Evolutionary conservation across 2,888 invertebrate genomes (phyloP).

Genomic region (Drosophila engyochracea): DNA sequence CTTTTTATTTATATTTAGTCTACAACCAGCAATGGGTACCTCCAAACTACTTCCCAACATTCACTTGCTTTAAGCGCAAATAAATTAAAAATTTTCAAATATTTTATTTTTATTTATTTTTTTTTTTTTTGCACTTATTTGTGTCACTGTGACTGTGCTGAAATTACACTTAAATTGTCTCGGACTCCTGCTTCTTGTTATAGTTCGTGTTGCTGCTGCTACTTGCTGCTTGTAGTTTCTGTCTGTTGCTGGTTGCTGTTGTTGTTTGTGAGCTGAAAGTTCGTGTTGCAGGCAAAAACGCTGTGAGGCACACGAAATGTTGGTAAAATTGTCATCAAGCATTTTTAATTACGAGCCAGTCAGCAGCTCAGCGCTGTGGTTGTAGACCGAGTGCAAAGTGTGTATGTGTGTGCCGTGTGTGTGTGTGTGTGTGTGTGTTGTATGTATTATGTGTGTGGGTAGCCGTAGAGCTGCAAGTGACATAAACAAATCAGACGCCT

Average conservation of each 20-base stretch:
- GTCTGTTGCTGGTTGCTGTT: constrained; percentile 22
- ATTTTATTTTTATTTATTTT: too few relatives aligned
- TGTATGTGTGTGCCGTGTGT: constrained; percentile 7
- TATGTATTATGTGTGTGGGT: constrained; percentile 58
- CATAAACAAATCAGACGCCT: constrained; percentile 82
- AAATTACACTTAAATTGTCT: constrained; percentile 44
- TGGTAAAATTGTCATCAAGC: constrained; percentile 79
- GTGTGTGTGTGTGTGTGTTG: constrained; percentile 5
- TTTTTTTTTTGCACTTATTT: neutral
- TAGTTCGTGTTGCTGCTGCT: constrained; percentile 9
- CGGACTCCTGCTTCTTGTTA: constrained; percentile 23
- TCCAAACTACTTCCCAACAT: neutral
- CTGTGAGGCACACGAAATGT: constrained; percentile 49
- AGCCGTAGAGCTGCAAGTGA: constrained; percentile 76
- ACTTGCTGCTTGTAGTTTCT: constrained; percentile 25
- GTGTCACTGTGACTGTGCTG: constrained; percentile 48
- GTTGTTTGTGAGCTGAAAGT: constrained; percentile 37
- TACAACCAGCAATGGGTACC: neutral
- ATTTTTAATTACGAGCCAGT: constrained; percentile 71
- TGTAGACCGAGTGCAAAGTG: neutral
- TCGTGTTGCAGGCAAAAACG: constrained; percentile 53
- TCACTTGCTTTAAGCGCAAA: neutral
- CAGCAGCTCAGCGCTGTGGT: constrained; percentile 48
- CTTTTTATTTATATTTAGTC: neutral
- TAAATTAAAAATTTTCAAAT: neutral